phyloP scores from a whole-genome alignment of 2,888 invertebrate genomes.

The Drosophila siamana region DNA sequence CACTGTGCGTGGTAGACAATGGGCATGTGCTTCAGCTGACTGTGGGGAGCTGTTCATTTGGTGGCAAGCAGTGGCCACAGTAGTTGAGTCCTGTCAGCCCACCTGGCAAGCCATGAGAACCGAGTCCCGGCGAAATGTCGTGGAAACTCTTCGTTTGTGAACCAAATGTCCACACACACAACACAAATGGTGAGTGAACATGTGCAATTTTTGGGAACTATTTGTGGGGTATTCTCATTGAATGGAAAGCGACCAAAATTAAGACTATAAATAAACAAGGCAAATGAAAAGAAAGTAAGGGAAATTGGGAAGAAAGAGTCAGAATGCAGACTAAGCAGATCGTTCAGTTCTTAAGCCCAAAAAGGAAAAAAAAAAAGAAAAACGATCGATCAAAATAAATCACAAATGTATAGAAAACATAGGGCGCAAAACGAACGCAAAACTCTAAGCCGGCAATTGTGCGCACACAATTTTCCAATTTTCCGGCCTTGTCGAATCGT shows the following conservation, averaged over 20 bases:
- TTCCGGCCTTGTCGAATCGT: slow-evolving; percentile 53
- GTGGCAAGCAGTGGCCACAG: slow-evolving; percentile 63
- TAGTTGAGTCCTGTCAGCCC: slow-evolving; percentile 52
- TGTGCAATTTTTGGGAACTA: slow-evolving; percentile 74
- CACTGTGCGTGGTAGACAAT: slow-evolving; percentile 2
- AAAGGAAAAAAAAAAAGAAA: slow-evolving; percentile 53
- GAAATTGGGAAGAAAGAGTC: too few relatives aligned
- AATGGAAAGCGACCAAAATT: slow-evolving; percentile 69
- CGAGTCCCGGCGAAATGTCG: slow-evolving; percentile 5
- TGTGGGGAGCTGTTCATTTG: slow-evolving; percentile 17
- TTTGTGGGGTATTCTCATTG: slow-evolving; percentile 70
- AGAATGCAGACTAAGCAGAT: neutral
- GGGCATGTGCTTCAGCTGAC: slow-evolving; percentile 23
- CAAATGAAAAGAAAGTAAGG: slow-evolving; percentile 10
- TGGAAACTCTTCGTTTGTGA: too few relatives aligned
- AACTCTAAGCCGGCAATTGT: slow-evolving; percentile 67
- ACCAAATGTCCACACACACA: slow-evolving; percentile 40
- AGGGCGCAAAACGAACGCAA: slow-evolving; percentile 30
- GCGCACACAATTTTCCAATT: slow-evolving; percentile 72
- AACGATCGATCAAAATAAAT: slow-evolving; percentile 80
- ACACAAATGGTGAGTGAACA: slow-evolving; percentile 69
- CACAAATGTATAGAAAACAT: slow-evolving; percentile 66
- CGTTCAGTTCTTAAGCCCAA: slow-evolving; percentile 56
- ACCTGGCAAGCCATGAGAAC: slow-evolving; percentile 69
- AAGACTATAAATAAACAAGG: slow-evolving; percentile 66